Evolutionary conservation across 2,113 vertebrate species (phyloP).

Genomic region (Castor canadensis): DNA sequence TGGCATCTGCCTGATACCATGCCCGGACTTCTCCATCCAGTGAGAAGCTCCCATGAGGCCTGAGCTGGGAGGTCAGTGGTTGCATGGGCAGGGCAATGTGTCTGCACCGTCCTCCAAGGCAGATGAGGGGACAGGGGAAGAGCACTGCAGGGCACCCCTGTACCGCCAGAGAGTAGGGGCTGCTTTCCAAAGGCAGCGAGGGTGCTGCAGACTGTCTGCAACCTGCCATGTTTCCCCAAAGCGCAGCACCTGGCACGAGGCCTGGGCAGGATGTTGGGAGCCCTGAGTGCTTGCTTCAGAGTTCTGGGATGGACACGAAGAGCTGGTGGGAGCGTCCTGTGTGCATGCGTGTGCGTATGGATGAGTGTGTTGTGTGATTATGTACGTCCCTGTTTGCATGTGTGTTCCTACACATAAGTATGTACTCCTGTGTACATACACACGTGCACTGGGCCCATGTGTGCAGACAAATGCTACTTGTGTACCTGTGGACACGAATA

Average conservation of each 20-base stretch:
- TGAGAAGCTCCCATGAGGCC: not conserved
- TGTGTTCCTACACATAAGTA: fast-evolving
- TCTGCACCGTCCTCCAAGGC: not conserved
- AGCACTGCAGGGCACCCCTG: too few relatives aligned
- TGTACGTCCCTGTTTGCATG: fast-evolving
- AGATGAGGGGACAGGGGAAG: not conserved
- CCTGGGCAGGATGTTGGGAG: not conserved
- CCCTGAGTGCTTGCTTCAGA: not conserved
- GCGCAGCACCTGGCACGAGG: not conserved
- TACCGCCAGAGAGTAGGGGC: not conserved
- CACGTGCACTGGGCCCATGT: too few relatives aligned
- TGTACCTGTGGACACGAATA: too few relatives aligned
- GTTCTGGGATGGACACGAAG: not conserved
- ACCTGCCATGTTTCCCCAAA: not conserved
- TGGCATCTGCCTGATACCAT: fast-evolving
- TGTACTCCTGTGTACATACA: fast-evolving
- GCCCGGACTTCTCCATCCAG: not conserved
- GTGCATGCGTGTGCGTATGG: not conserved
- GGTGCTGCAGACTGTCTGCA: not conserved
- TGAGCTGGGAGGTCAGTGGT: not conserved
- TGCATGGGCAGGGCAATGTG: not conserved
- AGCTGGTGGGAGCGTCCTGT: not conserved
- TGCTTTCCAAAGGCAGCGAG: not conserved
- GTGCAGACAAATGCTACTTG: too few relatives aligned
- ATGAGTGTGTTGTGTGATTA: not conserved